Evolutionary conservation across 2,888 invertebrate genomes (phyloP).

Genomic region (Clusia tigrina): DNA sequence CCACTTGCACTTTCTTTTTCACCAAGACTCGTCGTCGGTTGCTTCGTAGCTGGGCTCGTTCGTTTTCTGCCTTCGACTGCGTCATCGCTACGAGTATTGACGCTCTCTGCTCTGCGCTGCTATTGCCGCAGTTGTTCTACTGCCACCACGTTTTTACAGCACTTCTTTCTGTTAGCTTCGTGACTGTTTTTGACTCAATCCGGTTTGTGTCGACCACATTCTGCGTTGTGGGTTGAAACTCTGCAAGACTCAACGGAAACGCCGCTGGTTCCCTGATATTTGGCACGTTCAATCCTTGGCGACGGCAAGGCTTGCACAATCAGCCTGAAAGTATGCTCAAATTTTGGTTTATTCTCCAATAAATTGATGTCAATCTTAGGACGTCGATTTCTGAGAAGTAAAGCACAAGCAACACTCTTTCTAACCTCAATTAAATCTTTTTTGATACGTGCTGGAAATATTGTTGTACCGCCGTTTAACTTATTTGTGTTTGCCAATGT

Average conservation of each 20-base stretch:
- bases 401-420: too few species aligned
- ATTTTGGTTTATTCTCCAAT: too few species aligned
- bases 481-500: too few species aligned
- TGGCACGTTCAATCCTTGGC: conserved; percentile 19
- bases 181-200: background rate
- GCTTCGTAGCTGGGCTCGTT: conserved; percentile 25
- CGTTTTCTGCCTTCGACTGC: conserved; percentile 34
- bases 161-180: conserved; percentile 16
- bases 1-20: conserved; percentile 63
- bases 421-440: too few species aligned
- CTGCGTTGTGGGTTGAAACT: too few species aligned
- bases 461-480: too few species aligned
- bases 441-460: too few species aligned
- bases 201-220: too few species aligned
- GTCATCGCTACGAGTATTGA: conserved; percentile 29
- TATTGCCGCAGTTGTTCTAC: background rate
- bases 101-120: too few species aligned
- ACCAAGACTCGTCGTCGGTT: conserved; percentile 17
- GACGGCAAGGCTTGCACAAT: conserved; percentile 27
- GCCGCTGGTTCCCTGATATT: conserved; percentile 39
- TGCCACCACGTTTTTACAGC: conserved; percentile 26
- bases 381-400: too few species aligned
- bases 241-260: background rate
- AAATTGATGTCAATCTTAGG: too few species aligned
- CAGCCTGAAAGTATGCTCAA: too few species aligned